Percentiles rank a stretch among this genome's conserved stretches.
Conservation (phyloP, 2,113 vertebrate species). For the Rissa tridactyla region DNA sequence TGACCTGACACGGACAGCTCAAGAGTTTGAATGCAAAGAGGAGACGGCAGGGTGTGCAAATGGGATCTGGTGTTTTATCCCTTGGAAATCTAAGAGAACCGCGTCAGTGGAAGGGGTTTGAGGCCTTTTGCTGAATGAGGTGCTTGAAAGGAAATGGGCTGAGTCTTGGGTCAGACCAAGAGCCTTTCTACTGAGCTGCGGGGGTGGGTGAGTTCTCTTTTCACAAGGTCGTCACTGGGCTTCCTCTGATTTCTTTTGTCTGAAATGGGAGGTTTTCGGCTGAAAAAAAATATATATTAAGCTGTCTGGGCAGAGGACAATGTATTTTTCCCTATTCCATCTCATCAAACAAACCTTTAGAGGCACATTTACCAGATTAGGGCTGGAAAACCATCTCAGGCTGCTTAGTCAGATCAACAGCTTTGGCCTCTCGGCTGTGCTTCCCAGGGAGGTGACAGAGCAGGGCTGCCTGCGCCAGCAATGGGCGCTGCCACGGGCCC, state of each 20-base stretch:
- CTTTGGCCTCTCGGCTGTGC: neutral
- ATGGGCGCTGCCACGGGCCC: neutral
- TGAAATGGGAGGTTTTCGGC: neutral
- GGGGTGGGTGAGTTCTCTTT: neutral
- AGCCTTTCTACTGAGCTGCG: neutral
- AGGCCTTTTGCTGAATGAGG: neutral
- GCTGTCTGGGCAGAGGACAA: neutral
- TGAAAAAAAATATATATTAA: neutral
- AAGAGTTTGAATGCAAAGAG: neutral
- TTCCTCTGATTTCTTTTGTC: neutral
- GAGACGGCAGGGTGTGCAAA: neutral
- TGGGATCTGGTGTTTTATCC: neutral
- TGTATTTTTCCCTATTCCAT: neutral
- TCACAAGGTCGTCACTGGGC: neutral
- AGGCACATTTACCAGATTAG: neutral
- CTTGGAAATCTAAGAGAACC: neutral
- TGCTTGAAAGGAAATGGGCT: neutral
- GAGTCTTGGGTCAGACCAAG: neutral
- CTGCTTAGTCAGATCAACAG: neutral
- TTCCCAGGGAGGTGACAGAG: neutral
- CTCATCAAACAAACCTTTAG: neutral
- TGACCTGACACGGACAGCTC: neutral
- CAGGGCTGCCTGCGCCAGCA: neutral
- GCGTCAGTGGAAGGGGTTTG: neutral
- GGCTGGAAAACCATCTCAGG: neutral